Evolutionary conservation across 2,888 invertebrate species (phyloP), one percentile per base, ranked within the genome.

Genomic region (Bembecia ichneumoniformis): DNA sequence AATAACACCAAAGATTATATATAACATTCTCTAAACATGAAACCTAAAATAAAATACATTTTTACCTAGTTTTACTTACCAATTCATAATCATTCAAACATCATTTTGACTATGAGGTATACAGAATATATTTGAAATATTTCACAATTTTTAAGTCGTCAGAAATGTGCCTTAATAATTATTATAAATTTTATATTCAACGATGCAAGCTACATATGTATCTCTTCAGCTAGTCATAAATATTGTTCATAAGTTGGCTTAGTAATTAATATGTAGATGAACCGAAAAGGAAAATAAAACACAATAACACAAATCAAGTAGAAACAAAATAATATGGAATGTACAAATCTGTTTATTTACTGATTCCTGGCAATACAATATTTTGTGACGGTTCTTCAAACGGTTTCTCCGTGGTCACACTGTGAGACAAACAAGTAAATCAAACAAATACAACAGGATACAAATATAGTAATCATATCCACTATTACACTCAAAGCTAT

Each of bases 321-420:
- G 87, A 89, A 90, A 90, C 88, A 88, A 90, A 91, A 88, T 89
- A 90, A 90, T 90, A 91, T 92, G 92, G 92, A 92, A 92, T 92
- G 92, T 92, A 92, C 91, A 92, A 92, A 91, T 92, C 90, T 91
- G 89, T 90, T 90, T 89, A 84, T 89, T 90, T 83, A 88, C 89
- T 88, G 89, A 89, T 89, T 89, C 90, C 90, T 89, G 89, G 86
- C 87, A 84, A 82, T 84, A 87, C 84, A 87, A 79, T 73, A 71
- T 80, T 28, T 81, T 77, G 78, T 76, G 84, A 82, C 77, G 68
- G 71, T 77, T 73, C 68, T 65, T 55, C 65, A 69, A 71, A 63
- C 43, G 48, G 40, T 51, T 68, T 63, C 63, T 63, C 63, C 64
- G 61, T 63, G 65, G 73, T 71, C 74, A 77, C 72, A 64, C 57